These are phyloP conservation scores for Colletes collaris DNA, from an alignment of 2,888 invertebrate species.

Conservation along the genomic window DNA sequence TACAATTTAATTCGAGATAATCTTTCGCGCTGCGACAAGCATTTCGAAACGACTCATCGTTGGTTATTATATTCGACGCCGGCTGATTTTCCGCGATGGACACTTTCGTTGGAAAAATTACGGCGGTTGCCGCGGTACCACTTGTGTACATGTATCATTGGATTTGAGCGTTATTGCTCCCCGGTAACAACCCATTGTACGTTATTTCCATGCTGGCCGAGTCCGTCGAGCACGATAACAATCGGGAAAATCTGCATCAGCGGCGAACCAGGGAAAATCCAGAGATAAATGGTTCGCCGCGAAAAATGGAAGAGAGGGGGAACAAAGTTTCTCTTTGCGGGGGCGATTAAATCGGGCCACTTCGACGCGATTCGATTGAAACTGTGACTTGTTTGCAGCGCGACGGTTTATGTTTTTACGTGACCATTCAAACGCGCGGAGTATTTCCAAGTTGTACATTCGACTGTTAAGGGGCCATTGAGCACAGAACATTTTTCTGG, in stretches of 20 bases:
- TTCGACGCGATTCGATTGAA: slow-evolving; percentile 16
- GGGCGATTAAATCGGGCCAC: slow-evolving; percentile 16
- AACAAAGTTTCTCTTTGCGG: background rate
- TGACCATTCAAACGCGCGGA: background rate
- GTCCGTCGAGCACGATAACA: background rate
- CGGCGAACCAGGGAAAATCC: background rate
- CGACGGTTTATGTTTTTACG: background rate
- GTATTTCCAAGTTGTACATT: background rate
- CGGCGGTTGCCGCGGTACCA: background rate
- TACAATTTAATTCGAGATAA: slow-evolving; percentile 30
- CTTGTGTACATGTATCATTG: background rate
- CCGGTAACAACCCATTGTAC: too few species aligned
- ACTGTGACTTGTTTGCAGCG: background rate
- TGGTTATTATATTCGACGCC: background rate
- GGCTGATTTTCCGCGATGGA: background rate
- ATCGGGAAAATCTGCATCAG: background rate
- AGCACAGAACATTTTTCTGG: too few species aligned
- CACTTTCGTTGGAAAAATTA: slow-evolving; percentile 15
- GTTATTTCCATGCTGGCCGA: background rate
- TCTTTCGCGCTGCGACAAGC: slow-evolving; percentile 13
- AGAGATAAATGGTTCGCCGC: background rate
- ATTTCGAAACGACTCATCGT: background rate
- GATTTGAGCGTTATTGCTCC: background rate
- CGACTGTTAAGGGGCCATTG: too few species aligned
- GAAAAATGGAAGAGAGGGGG: background rate